Evolutionary conservation across 2,113 vertebrate genomes (phyloP).

Genomic region (Bos javanicus): DNA sequence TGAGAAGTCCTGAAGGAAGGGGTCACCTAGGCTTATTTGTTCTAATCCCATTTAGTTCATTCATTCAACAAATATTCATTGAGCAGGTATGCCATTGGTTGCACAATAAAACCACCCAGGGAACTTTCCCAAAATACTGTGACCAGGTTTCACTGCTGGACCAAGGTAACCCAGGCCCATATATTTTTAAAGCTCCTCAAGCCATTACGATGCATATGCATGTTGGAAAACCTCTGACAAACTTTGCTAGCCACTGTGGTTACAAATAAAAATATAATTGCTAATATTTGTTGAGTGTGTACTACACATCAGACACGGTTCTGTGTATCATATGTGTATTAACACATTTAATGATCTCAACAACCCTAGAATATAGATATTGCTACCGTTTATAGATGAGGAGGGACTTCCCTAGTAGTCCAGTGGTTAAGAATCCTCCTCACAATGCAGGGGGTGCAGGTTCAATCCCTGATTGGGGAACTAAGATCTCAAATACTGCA

Average conservation of each 20-base stretch:
- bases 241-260: neutral
- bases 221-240: neutral
- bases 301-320: neutral
- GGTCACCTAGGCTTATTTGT: neutral
- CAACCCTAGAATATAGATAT: neutral
- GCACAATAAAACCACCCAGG: neutral
- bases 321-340: neutral
- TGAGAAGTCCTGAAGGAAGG: neutral
- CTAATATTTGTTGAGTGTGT: neutral
- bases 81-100: neutral
- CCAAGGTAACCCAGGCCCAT: neutral
- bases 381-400: neutral
- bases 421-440: neutral
- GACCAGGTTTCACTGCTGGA: neutral
- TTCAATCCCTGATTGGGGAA: neutral
- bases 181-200: slow-evolving; percentile 3
- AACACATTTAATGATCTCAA: neutral
- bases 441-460: neutral
- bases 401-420: neutral
- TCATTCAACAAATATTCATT: neutral
- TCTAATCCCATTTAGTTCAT: neutral
- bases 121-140: neutral
- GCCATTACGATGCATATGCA: neutral
- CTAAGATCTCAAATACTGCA: neutral
- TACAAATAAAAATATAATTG: slow-evolving; percentile 1